Evolutionary conservation across 2,797 vertebrate species (phyloP).

Genomic region (Lutjanus campechanus): DNA sequence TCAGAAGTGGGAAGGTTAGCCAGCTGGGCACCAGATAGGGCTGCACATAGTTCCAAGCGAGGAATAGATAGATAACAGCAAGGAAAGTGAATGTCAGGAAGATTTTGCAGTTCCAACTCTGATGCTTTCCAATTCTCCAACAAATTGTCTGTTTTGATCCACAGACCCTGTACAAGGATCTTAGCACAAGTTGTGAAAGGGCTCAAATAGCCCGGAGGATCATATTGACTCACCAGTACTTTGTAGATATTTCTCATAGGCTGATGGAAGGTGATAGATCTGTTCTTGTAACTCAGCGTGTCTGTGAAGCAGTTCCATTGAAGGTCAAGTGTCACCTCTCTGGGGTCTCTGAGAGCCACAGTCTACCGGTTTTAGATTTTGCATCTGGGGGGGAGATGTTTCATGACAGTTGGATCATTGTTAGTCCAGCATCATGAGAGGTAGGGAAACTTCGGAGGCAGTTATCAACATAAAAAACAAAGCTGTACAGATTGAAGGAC

Average conservation of each 20-base stretch:
- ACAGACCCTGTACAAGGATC: neutral
- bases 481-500: no score
- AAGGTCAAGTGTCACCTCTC: neutral
- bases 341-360: no score
- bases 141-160: neutral
- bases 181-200: neutral
- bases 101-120: neutral
- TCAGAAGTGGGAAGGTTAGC: no score
- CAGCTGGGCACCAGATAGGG: no score
- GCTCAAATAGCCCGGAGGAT: neutral
- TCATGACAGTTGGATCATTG: no score
- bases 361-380: no score
- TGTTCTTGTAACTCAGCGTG: neutral
- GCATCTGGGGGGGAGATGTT: no score
- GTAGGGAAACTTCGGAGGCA: no score
- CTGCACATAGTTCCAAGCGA: no score
- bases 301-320: slow-evolving; percentile 4
- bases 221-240: slow-evolving; percentile 7
- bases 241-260: slow-evolving; percentile 1
- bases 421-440: no score
- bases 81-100: neutral
- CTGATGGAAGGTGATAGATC: neutral
- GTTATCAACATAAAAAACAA: no score
- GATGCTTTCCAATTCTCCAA: neutral
- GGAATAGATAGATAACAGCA: neutral